These are phyloP conservation scores for Labeo calbasu DNA, from an alignment of 2,797 vertebrate species.

Conservation along the genomic window DNA sequence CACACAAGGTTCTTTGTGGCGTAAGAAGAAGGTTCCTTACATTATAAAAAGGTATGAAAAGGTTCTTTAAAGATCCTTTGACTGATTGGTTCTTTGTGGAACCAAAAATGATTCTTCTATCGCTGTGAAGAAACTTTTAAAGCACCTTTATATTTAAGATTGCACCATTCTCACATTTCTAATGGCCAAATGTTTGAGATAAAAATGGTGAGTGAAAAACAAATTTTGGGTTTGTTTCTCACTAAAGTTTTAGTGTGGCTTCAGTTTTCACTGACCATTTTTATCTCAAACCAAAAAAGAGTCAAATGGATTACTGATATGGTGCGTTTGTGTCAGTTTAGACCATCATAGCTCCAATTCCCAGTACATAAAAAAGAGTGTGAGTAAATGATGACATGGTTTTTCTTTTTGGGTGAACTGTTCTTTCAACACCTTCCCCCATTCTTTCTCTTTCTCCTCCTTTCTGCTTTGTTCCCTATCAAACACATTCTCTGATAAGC, in stretches of 20 bases:
- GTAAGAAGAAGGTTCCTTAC: no score
- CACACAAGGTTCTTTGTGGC: no score
- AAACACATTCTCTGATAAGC: slow-evolving; percentile 47
- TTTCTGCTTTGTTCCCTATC: slow-evolving; percentile 32
- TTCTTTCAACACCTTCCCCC: slow-evolving; percentile 9
- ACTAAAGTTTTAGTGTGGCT: not conserved
- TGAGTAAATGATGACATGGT: not conserved
- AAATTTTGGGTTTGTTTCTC: not conserved
- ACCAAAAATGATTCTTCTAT: no score
- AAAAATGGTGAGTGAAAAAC: not conserved
- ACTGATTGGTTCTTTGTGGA: no score
- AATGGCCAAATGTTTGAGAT: not conserved
- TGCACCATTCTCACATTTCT: not conserved
- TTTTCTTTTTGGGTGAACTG: not conserved
- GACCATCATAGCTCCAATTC: not conserved
- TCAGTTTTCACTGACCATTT: not conserved
- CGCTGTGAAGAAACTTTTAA: no score
- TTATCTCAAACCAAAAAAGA: no score
- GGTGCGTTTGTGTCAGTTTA: not conserved
- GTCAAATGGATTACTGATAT: no score
- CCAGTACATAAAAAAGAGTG: not conserved
- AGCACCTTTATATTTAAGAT: no score
- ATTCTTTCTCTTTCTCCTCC: not conserved
- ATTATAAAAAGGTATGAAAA: no score
- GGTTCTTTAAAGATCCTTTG: no score